Evolutionary conservation across 2,797 vertebrate species (phyloP).

Genomic region (Podarcis lilfordi): DNA sequence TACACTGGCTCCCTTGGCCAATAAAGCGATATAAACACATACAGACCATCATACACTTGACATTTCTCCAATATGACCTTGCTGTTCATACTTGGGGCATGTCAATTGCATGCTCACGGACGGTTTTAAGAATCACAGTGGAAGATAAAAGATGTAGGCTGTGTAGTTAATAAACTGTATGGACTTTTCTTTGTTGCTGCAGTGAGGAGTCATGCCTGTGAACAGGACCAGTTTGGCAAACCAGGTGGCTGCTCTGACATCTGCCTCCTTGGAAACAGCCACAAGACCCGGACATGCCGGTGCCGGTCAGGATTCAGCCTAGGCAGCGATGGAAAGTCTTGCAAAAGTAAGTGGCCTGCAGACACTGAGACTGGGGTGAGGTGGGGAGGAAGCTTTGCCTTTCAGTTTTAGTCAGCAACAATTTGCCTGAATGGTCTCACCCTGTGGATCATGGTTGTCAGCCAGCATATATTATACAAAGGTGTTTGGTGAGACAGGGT

Average conservation of each 20-base stretch:
- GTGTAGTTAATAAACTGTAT: background rate
- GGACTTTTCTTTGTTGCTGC: conserved; percentile 14
- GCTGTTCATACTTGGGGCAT: background rate
- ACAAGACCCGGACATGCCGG: conserved; percentile 96
- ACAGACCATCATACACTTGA: background rate
- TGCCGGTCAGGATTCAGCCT: conserved; percentile 96
- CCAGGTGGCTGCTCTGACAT: conserved; percentile 96
- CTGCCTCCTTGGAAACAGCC: conserved; percentile 94
- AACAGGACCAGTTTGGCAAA: conserved; percentile 90
- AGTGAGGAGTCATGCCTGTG: conserved; percentile 96
- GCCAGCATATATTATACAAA: background rate
- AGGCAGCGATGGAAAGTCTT: conserved; percentile 95
- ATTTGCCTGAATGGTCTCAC: background rate
- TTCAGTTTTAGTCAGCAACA: background rate
- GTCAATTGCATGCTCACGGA: background rate
- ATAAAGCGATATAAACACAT: background rate
- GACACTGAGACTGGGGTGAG: background rate
- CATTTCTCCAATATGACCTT: background rate
- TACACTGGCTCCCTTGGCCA: no score
- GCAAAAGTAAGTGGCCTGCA: conserved; percentile 90
- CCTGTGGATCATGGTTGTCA: background rate
- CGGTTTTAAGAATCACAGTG: background rate
- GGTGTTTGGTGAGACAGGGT: background rate
- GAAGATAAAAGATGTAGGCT: background rate
- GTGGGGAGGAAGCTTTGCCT: background rate